phyloP scores from a whole-genome alignment of 2,113 vertebrate species.

The Vimba vimba region DNA sequence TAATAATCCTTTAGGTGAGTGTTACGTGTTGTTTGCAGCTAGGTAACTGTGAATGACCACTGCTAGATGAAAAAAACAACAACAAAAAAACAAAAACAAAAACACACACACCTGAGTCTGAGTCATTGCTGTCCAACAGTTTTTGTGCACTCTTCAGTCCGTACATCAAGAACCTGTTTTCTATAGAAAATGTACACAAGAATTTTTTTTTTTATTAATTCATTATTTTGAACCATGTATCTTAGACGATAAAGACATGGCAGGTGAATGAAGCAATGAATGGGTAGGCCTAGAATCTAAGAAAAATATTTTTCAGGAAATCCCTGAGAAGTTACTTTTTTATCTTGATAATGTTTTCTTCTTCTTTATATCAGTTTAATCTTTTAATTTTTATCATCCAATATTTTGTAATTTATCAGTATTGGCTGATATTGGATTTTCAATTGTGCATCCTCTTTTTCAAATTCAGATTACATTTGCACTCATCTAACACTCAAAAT shows the following conservation, averaged over 20 bases:
- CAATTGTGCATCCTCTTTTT: background rate
- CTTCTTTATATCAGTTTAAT: background rate
- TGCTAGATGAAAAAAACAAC: background rate
- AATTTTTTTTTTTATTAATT: background rate
- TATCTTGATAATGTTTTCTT: too few relatives aligned
- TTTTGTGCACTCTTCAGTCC: constrained; percentile 38
- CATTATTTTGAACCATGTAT: background rate
- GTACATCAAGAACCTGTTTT: constrained; percentile 51
- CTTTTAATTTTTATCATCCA: background rate
- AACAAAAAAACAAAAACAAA: too few relatives aligned
- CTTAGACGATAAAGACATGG: too few relatives aligned
- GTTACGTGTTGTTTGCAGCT: background rate
- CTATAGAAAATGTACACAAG: constrained; percentile 10
- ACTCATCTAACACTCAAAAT: background rate
- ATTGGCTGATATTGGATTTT: background rate
- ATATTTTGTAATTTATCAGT: background rate
- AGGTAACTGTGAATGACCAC: background rate
- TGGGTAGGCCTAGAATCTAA: too few relatives aligned
- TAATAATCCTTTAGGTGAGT: too few relatives aligned
- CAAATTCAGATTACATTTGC: background rate
- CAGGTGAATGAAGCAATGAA: too few relatives aligned
- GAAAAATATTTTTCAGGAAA: background rate
- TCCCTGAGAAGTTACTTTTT: too few relatives aligned
- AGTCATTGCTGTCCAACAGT: background rate
- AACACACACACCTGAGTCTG: constrained; percentile 31